Percentiles rank a stretch among this genome's conserved stretches.
phyloP scores from a whole-genome alignment of 2,888 invertebrate genomes.

The Mythimna loreyi region DNA sequence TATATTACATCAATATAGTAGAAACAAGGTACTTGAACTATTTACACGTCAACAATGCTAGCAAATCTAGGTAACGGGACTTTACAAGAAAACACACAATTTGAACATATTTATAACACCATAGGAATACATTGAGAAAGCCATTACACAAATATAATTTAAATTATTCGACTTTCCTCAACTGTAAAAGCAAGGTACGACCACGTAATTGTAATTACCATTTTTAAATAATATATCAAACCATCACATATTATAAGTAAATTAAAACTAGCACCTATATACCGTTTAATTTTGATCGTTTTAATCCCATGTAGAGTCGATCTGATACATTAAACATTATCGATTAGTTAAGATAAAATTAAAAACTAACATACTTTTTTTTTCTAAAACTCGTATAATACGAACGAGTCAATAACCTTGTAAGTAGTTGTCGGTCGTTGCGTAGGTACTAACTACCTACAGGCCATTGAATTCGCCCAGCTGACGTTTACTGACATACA shows the following conservation, averaged over 20 bases:
- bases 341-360: too few relatives aligned
- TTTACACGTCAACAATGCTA: constrained; percentile 56
- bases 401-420: too few relatives aligned
- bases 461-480: too few relatives aligned
- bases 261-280: constrained; percentile 63
- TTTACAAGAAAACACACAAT: constrained; percentile 46
- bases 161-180: constrained; percentile 37
- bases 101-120: constrained; percentile 38
- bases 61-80: constrained; percentile 45
- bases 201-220: constrained; percentile 14
- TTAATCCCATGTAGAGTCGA: too few relatives aligned
- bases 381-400: too few relatives aligned
- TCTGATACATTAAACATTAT: too few relatives aligned
- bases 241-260: constrained; percentile 12
- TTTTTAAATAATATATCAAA: constrained; percentile 49
- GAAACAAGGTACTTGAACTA: constrained; percentile 41
- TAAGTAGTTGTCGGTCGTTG: too few relatives aligned
- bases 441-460: too few relatives aligned
- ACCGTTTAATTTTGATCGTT: too few relatives aligned
- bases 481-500: too few relatives aligned
- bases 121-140: constrained; percentile 36
- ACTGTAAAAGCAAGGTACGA: constrained; percentile 62
- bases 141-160: constrained; percentile 25
- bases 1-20: constrained; percentile 48
- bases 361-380: too few relatives aligned